phyloP scores from a whole-genome alignment of 2,888 invertebrate genomes.

The Lepidocyrtoides sp. region DNA sequence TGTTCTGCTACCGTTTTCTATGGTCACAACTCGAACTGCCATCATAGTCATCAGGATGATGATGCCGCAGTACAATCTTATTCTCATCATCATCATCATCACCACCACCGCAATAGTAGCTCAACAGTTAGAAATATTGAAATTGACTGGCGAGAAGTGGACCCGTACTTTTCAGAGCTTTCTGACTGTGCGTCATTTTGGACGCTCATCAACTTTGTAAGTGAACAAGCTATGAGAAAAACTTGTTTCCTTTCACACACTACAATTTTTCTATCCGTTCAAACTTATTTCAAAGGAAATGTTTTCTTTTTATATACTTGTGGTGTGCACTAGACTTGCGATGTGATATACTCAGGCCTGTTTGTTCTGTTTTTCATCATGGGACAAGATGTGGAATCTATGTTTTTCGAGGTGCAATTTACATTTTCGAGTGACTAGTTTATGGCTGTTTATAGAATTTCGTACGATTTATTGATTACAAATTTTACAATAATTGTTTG shows the following conservation, averaged over 20 bases:
- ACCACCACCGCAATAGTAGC: neutral
- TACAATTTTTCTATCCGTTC: neutral
- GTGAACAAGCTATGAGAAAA: no score
- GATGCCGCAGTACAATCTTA: slow-evolving; percentile 14
- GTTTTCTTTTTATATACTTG: neutral
- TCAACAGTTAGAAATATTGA: slow-evolving; percentile 70
- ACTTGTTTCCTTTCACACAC: no score
- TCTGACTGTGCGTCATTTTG: slow-evolving; percentile 77
- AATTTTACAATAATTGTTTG: neutral
- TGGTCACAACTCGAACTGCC: neutral
- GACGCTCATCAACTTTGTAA: slow-evolving; percentile 76
- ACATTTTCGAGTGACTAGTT: no score
- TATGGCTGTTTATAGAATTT: no score
- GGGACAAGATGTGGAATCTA: slow-evolving; percentile 74
- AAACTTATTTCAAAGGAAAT: neutral
- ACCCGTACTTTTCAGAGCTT: slow-evolving; percentile 79
- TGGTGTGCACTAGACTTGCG: slow-evolving; percentile 63
- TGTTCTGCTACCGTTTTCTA: slow-evolving; percentile 49
- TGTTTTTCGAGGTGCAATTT: slow-evolving; percentile 77
- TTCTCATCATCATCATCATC: neutral
- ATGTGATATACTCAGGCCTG: slow-evolving; percentile 73
- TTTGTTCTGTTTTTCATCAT: slow-evolving; percentile 74
- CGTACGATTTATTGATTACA: no score
- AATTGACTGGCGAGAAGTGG: slow-evolving; percentile 77
- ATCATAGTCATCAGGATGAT: neutral